Conservation (phyloP, 2,113 vertebrate genomes). For the Athene cunicularia region DNA sequence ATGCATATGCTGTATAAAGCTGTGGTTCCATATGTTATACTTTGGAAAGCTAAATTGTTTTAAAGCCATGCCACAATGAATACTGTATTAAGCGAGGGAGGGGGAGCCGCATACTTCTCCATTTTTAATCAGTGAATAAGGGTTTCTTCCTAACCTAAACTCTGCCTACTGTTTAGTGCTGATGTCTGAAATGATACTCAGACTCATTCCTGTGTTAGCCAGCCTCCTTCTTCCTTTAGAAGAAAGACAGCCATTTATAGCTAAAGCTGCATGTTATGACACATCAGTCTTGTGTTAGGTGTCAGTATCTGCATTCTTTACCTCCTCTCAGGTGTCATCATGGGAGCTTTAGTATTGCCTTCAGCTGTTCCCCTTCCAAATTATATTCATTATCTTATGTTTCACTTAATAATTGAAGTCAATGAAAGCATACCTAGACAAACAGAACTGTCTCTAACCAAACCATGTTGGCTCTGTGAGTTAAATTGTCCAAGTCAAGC, state of each 20-base stretch:
- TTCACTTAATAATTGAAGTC: neutral
- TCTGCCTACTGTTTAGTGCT: neutral
- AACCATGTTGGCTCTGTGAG: neutral
- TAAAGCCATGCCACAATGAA: neutral
- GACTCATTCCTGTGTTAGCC: neutral
- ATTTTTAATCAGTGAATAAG: neutral
- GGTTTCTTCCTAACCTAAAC: neutral
- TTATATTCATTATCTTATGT: neutral
- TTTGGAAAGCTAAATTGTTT: neutral
- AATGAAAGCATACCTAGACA: neutral
- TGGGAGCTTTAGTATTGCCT: neutral
- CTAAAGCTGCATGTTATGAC: neutral
- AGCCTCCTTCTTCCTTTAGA: neutral
- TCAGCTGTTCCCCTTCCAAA: neutral
- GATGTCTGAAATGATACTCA: neutral
- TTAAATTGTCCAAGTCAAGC: neutral
- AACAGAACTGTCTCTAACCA: neutral
- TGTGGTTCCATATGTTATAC: neutral
- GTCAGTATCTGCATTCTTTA: neutral
- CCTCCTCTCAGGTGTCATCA: neutral
- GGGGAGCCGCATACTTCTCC: neutral
- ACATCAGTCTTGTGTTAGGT: neutral
- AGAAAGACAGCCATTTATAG: rapidly evolving
- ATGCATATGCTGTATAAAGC: neutral
- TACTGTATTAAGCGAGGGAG: neutral